These are phyloP conservation scores for Stenchaetothrips biformis DNA, from an alignment of 2,888 invertebrate genomes.

Conservation along the genomic window DNA sequence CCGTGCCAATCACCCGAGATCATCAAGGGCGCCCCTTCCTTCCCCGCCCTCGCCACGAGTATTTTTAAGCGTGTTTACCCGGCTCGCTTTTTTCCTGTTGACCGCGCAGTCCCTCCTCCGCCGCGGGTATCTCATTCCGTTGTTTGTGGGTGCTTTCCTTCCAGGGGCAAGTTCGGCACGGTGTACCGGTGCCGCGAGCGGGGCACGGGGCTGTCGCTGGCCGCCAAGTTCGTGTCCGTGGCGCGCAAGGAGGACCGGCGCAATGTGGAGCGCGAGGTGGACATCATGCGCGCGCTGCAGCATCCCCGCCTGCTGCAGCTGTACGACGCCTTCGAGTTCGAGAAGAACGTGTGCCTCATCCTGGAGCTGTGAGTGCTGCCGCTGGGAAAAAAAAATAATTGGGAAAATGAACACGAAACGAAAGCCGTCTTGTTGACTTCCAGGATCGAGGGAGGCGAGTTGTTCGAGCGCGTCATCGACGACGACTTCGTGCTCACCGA, in stretches of 20 bases:
- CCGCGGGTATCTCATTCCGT: background rate
- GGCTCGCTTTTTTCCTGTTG: background rate
- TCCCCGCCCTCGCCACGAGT: background rate
- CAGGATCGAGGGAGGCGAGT: slow-evolving; percentile 96
- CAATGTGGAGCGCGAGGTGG: slow-evolving; percentile 92
- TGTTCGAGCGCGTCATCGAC: slow-evolving; percentile 97
- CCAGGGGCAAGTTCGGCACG: slow-evolving; percentile 94
- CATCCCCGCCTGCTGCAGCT: slow-evolving; percentile 95
- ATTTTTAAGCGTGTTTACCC: slow-evolving; percentile 23
- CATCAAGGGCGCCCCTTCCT: background rate
- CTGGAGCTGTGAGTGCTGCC: slow-evolving; percentile 98
- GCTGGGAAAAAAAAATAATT: too few relatives aligned
- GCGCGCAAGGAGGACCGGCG: slow-evolving; percentile 79
- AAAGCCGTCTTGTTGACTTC: too few relatives aligned
- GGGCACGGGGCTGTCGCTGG: slow-evolving; percentile 70
- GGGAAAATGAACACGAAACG: too few relatives aligned
- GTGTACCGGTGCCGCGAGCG: slow-evolving; percentile 90
- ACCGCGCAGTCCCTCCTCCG: background rate
- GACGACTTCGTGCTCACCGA: slow-evolving; percentile 97
- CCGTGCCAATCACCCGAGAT: background rate
- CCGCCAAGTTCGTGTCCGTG: slow-evolving; percentile 89
- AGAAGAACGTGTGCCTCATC: slow-evolving; percentile 92
- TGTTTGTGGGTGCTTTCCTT: background rate
- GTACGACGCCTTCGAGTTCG: slow-evolving; percentile 94
- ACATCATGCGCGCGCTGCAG: slow-evolving; percentile 90